Conservation (phyloP, 1,140 invertebrate species). For the Gryon sp. region DNA sequence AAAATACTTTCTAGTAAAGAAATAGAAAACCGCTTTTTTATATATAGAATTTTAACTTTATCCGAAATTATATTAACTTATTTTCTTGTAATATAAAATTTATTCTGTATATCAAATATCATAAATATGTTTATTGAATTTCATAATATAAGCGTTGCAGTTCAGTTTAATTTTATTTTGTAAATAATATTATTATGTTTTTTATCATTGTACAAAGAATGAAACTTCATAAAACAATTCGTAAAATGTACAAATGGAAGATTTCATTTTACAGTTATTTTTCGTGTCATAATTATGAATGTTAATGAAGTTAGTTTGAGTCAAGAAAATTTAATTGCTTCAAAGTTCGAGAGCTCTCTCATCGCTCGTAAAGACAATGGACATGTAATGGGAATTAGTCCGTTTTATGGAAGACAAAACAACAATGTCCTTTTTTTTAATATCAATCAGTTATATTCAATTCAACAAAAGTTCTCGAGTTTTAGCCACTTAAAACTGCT, state of each 20-base stretch:
- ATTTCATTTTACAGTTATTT: constrained; percentile 41
- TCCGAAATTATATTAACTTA: too few relatives aligned
- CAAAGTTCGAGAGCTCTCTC: constrained; percentile 47
- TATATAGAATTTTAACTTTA: too few relatives aligned
- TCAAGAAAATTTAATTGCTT: constrained; percentile 58
- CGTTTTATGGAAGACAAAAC: constrained; percentile 2
- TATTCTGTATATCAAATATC: too few relatives aligned
- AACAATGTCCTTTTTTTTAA: constrained; percentile 24
- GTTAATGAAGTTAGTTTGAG: constrained; percentile 58
- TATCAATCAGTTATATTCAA: constrained; percentile 42
- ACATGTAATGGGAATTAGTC: constrained; percentile 56
- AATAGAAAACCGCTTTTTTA: too few relatives aligned
- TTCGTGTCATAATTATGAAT: constrained; percentile 50
- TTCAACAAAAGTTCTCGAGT: constrained; percentile 22
- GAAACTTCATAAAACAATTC: constrained; percentile 44
- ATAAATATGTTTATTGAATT: too few relatives aligned
- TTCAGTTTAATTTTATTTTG: constrained; percentile 47
- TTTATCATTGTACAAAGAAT: constrained; percentile 19
- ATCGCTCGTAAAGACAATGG: constrained; percentile 43
- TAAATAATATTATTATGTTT: constrained; percentile 55
- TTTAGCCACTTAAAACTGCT: constrained; percentile 12
- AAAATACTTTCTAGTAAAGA: too few relatives aligned
- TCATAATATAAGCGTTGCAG: too few relatives aligned
- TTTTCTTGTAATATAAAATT: too few relatives aligned
- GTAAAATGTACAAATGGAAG: constrained; percentile 29